Percentiles rank a stretch among this genome's conserved stretches.
phyloP scores from a whole-genome alignment of 2,888 invertebrate genomes.

The Cyaniris semiargus region DNA sequence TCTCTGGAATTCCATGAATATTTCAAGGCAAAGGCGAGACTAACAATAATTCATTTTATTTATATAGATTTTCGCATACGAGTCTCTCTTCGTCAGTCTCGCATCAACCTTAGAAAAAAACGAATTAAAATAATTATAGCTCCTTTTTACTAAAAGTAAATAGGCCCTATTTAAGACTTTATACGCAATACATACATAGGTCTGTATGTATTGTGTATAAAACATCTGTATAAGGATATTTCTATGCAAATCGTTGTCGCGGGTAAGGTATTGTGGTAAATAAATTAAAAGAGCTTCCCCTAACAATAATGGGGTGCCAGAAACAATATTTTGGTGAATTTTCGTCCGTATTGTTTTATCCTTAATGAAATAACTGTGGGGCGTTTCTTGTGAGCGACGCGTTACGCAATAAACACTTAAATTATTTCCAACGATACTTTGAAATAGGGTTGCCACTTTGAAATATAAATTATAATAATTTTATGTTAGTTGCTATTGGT shows the following conservation, averaged over 20 bases:
- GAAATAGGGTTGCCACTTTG: not conserved
- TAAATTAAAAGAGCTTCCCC: not conserved
- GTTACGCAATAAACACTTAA: constrained; percentile 22
- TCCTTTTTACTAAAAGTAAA: no score
- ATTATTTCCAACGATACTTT: constrained; percentile 3
- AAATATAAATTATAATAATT: no score
- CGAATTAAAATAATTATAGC: no score
- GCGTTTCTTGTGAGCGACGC: not conserved
- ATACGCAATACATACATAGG: no score
- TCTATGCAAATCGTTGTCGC: not conserved
- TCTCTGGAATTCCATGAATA: no score
- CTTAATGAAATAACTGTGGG: constrained; percentile 25
- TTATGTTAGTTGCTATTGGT: no score
- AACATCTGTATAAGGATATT: not conserved
- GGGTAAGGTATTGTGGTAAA: not conserved
- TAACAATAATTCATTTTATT: no score
- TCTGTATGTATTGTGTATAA: not conserved
- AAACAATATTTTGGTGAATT: constrained; percentile 24
- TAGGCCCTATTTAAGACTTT: no score
- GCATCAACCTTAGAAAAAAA: no score
- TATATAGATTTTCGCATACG: no score
- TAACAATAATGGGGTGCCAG: not conserved
- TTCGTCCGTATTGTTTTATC: constrained; percentile 3
- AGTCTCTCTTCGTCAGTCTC: no score
- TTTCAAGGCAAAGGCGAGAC: no score